Evolutionary conservation across 37 sponge, comb jelly and placozoan genomes (phyloP).

Genomic region (Ianthella basta): DNA sequence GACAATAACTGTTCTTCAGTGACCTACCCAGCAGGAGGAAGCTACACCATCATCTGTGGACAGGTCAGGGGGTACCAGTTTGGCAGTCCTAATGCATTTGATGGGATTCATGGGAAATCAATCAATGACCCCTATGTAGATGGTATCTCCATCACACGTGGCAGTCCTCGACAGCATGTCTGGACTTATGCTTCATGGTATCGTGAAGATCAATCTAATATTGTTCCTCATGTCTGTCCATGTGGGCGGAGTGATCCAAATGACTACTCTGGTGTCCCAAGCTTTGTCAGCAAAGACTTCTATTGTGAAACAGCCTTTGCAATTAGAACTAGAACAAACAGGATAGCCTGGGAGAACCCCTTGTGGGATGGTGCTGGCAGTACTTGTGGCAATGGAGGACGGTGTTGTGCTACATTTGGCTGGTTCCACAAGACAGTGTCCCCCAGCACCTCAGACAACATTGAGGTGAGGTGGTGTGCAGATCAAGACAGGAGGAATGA

Average conservation of each 20-base stretch:
- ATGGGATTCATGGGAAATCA: not conserved
- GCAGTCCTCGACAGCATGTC: slow-evolving; percentile 25
- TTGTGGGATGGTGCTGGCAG: slow-evolving; percentile 47
- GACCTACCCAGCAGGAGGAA: not conserved
- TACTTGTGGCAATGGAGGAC: not conserved
- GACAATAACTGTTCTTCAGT: slow-evolving; percentile 23
- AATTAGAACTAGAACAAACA: not conserved
- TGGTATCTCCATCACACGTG: slow-evolving; percentile 29
- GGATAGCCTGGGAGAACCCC: slow-evolving; percentile 24
- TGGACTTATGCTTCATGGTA: slow-evolving; percentile 16
- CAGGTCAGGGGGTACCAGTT: slow-evolving; percentile 48
- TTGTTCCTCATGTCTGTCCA: not conserved
- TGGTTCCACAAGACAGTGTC: slow-evolving; percentile 36
- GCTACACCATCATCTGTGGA: slow-evolving; percentile 46
- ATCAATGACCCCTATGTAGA: slow-evolving; percentile 28
- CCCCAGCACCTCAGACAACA: slow-evolving; percentile 18
- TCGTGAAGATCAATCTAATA: not conserved
- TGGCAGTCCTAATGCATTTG: slow-evolving; percentile 29
- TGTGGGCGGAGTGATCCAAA: not conserved
- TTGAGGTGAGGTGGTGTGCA: slow-evolving; percentile 37
- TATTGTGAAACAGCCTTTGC: slow-evolving; percentile 48
- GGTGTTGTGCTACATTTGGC: not conserved
- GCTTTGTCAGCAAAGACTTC: slow-evolving; percentile 38
- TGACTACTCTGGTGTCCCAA: not conserved
- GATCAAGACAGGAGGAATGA: slow-evolving; percentile 19